Base-by-base conservation (phyloP, 2,888 invertebrate genomes). In the Adela reaumurella region DNA sequence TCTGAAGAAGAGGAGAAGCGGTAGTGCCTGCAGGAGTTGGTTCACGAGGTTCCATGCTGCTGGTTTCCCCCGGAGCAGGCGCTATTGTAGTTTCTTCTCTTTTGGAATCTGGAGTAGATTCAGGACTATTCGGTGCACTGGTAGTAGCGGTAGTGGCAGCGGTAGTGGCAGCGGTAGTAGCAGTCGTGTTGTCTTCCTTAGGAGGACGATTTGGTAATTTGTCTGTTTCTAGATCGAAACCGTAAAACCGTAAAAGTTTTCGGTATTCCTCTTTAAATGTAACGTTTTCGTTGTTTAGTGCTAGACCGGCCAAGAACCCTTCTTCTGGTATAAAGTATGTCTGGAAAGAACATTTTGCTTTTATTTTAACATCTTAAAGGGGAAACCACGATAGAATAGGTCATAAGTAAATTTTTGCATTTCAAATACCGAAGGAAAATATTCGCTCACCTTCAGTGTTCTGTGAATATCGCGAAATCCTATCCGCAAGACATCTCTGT, bases 401-500 rank as follows among this genome's bases (percentile, higher is more conserved):
- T n/a, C n/a, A n/a, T n/a, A n/a, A n/a, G n/a, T n/a, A n/a, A n/a
- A n/a, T n/a, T n/a, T n/a, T n/a, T n/a, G n/a, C n/a, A n/a, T n/a
- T n/a, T n/a, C n/a, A n/a, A n/a, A n/a, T n/a, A n/a, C n/a, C n/a
- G n/a, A n/a, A n/a, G n/a, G n/a, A n/a, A n/a, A n/a, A n/a, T n/a
- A n/a, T n/a, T n/a, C n/a, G n/a, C 81, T 83, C 72, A 92, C 92
- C 82, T 90, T 85, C 50, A 92, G 79, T 58, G 90, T 85, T 48
- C 91, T 82, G 66, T 92, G 90, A 54, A 93, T 87, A 67, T 93
- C 92, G 54, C 92, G 82, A 61, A 91, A 85, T 20, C 92, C 92
- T 53, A 92, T 82, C 57, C 92, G 82, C 59, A 88, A 84, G 24
- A 88, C 69, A 58, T 89, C 86, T 51, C 86, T 81, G 66, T 90